phyloP scores from a whole-genome alignment of 2,797 vertebrate genomes.

The Chrysocyon brachyurus region DNA sequence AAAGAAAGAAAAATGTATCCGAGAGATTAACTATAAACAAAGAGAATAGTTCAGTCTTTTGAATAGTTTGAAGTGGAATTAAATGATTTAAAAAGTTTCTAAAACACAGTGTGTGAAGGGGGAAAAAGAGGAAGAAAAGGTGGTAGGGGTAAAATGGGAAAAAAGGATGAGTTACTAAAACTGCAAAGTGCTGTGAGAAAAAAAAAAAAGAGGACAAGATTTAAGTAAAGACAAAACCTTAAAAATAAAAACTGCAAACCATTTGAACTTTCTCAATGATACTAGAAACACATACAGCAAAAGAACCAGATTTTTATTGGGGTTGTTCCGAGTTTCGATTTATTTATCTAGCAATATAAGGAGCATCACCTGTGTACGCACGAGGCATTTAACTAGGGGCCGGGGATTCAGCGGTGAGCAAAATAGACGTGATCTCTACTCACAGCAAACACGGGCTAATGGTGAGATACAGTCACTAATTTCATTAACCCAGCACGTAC shows the following conservation, averaged over 20 bases:
- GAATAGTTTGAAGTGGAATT: neutral
- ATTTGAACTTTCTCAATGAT: neutral
- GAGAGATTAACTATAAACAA: neutral
- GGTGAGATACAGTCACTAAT: neutral
- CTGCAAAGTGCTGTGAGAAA: neutral
- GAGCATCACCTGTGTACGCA: neutral
- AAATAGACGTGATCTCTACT: neutral
- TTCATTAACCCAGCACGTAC: neutral
- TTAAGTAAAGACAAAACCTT: neutral
- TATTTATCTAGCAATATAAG: neutral
- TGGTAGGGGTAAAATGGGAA: neutral
- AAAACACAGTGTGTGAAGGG: neutral
- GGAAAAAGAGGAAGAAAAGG: neutral
- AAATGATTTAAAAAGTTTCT: neutral
- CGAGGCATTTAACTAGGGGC: neutral
- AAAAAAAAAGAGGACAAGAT: neutral
- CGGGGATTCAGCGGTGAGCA: neutral
- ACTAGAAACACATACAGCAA: neutral
- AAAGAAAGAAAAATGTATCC: neutral
- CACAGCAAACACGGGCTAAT: neutral
- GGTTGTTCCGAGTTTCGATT: neutral
- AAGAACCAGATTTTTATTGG: neutral
- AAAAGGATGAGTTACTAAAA: constrained; percentile 20
- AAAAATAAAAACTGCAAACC: neutral
- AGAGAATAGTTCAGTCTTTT: neutral